A percentile compares a stretch with the other conserved stretches of the same genome.
These are phyloP conservation scores for Sebastes diaconus DNA, from an alignment of 2,797 vertebrate species.

Conservation along the genomic window DNA sequence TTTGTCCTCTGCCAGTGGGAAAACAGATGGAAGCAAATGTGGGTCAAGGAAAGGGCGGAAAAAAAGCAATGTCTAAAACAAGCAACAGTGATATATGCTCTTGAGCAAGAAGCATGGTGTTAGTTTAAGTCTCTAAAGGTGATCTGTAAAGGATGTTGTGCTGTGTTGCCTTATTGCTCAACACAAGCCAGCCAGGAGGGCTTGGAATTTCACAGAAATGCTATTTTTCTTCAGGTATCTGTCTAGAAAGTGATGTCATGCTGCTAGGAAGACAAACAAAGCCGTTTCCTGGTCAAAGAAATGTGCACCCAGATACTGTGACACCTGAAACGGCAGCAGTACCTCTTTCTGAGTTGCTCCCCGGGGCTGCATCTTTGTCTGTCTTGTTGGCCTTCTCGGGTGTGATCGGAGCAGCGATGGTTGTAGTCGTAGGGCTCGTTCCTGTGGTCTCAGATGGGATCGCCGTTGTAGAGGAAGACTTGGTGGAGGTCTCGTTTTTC, in stretches of 20 bases:
- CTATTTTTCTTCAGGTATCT: background rate
- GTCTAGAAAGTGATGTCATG: background rate
- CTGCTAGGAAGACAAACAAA: background rate
- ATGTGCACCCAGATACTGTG: background rate
- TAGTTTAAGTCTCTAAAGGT: slow-evolving; percentile 4
- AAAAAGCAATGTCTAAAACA: slow-evolving; percentile 33
- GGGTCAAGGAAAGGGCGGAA: slow-evolving; percentile 54
- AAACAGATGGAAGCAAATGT: slow-evolving; percentile 65
- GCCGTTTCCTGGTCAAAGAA: slow-evolving; percentile 2
- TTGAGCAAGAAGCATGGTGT: slow-evolving; percentile 3
- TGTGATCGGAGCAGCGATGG: background rate
- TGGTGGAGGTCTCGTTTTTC: background rate
- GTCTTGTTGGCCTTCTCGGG: slow-evolving; percentile 47
- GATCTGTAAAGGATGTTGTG: background rate
- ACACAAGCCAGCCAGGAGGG: background rate
- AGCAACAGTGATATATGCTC: slow-evolving; percentile 25
- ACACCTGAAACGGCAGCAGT: slow-evolving; percentile 33
- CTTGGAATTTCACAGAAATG: background rate
- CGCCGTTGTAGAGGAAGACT: background rate
- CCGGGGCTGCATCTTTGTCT: slow-evolving; percentile 4
- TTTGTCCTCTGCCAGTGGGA: slow-evolving; percentile 72
- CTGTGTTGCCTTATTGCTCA: background rate
- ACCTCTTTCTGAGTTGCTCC: slow-evolving; percentile 66
- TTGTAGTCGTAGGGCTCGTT: background rate
- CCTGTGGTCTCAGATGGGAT: slow-evolving; percentile 24